Percentiles rank a stretch among this genome's conserved stretches.
These are phyloP conservation scores for Agrilus cyanescens DNA, from an alignment of 2,888 invertebrate species.

Conservation along the genomic window DNA sequence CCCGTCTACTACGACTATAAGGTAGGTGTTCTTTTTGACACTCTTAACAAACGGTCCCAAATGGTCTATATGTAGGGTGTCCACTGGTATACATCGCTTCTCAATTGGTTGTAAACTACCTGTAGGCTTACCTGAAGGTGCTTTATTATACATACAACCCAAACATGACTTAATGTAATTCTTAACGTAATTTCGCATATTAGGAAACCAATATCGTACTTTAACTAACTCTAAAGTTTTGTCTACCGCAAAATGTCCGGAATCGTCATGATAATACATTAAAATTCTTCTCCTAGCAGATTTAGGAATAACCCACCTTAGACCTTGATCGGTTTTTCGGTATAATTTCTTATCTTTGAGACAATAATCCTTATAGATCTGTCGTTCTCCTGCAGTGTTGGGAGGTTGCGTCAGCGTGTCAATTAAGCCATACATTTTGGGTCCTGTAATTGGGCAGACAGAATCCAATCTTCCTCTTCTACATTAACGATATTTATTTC, in stretches of 20 bases:
- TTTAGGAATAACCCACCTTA: too few species aligned
- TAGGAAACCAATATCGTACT: too few species aligned
- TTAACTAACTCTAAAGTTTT: too few species aligned
- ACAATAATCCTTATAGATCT: too few species aligned
- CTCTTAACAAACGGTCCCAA: slow-evolving; percentile 28
- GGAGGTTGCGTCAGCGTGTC: slow-evolving; percentile 8
- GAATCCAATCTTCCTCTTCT: slow-evolving; percentile 3
- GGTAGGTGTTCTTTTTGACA: slow-evolving; percentile 21
- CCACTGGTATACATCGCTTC: slow-evolving; percentile 26
- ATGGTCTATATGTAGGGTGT: slow-evolving; percentile 31
- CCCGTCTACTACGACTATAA: slow-evolving; percentile 25
- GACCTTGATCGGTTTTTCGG: too few species aligned
- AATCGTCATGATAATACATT: not conserved
- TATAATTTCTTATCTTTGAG: too few species aligned
- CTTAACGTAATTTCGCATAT: not conserved
- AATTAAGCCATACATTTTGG: slow-evolving; percentile 4
- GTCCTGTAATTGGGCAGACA: slow-evolving; percentile 2
- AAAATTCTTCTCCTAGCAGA: too few species aligned
- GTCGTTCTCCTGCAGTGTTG: slow-evolving; percentile 6
- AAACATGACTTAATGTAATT: slow-evolving; percentile 20
- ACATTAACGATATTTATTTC: too few species aligned
- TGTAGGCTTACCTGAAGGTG: slow-evolving; percentile 16
- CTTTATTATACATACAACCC: slow-evolving; percentile 28
- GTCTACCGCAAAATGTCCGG: not conserved
- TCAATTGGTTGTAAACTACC: slow-evolving; percentile 29